Evolutionary conservation across 2,113 vertebrate genomes (phyloP), one percentile per base, ranked within the genome.

Genomic region (Sapayoa aenigma): DNA sequence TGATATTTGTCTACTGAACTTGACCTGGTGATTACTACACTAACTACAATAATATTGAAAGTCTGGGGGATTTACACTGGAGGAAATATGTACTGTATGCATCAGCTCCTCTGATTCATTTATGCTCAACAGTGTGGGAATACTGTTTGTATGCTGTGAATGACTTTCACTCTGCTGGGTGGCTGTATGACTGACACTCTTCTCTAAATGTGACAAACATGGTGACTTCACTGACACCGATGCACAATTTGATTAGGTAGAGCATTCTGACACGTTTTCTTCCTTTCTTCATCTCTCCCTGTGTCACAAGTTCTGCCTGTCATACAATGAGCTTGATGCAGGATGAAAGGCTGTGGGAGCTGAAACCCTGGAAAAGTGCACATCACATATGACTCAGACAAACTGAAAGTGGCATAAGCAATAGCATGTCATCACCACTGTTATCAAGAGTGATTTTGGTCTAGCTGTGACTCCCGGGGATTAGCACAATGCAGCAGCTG

Each of bases 261-360:
- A 67, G 18, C 46, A 42, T 42, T 84, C 35, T 60, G 62, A 31
- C 3, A 3, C 5, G 52, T 80, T 56, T 85, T 47, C 8, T 83
- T 72, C 6, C 24, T 92, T 55, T 18, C 9, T 9, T 74, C 25
- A 33, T 47, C 41, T 52, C 37, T 62, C 24, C 37, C 23, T 30
- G 8, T 55, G 23, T 76, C 72, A 80, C 41, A 76, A 69, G 24
- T 44, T 83, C 53, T 83, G 46, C 21, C 44, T 83, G 44, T 39
- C 2, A 0, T 30, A 68, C 0, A 19, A 16, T 19, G 37, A 58
- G 15, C 33, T 83, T 0, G 0, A 14, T 15, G 3, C 11, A 21
- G 23, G 11, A 18, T 72, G 74, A 60, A 77, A 66, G 49, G 50
- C 41, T 56, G 8, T 2, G 6, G n/a, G 39, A 44, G 37, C 65